Evolutionary conservation across 2,888 invertebrate species (phyloP).

Genomic region (Trichogramma evanescens): DNA sequence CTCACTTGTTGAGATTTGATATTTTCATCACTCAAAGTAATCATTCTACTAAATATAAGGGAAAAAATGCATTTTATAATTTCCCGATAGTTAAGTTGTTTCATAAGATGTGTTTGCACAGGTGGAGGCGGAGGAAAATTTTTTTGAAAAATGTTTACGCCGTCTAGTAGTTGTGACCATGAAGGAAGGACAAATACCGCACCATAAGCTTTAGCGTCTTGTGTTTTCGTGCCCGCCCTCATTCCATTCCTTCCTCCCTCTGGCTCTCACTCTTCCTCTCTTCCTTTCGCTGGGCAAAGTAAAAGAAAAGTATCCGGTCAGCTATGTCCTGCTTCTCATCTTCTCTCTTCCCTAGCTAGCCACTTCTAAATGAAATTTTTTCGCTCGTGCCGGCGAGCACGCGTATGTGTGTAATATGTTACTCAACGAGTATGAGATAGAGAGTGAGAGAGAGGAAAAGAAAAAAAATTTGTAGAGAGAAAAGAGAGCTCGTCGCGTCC

Average conservation of each 20-base stretch:
- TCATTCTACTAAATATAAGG: background rate
- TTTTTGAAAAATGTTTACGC: slow-evolving; percentile 7
- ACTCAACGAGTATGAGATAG: background rate
- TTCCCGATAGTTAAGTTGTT: slow-evolving; percentile 21
- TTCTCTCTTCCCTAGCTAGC: background rate
- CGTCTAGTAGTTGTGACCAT: too few species aligned
- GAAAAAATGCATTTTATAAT: slow-evolving; percentile 15
- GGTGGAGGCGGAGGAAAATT: slow-evolving; percentile 14
- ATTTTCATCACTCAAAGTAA: too few species aligned
- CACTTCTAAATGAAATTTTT: slow-evolving; percentile 14
- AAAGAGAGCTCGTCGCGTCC: slow-evolving; percentile 2
- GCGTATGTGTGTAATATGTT: background rate
- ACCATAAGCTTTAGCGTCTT: background rate
- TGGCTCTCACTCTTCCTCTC: background rate
- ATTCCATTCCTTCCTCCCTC: background rate
- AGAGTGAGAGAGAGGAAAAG: slow-evolving; percentile 4
- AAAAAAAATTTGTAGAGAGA: slow-evolving; percentile 6
- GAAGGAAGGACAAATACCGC: slow-evolving; percentile 3
- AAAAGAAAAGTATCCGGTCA: too few species aligned
- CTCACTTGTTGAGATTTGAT: too few species aligned
- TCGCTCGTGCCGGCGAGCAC: slow-evolving; percentile 7
- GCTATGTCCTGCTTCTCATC: background rate
- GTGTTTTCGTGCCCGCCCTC: background rate
- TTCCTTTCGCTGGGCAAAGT: background rate
- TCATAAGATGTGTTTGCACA: slow-evolving; percentile 18